Evolutionary conservation across 2,888 invertebrate genomes (phyloP).

Genomic region (Brachyopa scutellaris): DNA sequence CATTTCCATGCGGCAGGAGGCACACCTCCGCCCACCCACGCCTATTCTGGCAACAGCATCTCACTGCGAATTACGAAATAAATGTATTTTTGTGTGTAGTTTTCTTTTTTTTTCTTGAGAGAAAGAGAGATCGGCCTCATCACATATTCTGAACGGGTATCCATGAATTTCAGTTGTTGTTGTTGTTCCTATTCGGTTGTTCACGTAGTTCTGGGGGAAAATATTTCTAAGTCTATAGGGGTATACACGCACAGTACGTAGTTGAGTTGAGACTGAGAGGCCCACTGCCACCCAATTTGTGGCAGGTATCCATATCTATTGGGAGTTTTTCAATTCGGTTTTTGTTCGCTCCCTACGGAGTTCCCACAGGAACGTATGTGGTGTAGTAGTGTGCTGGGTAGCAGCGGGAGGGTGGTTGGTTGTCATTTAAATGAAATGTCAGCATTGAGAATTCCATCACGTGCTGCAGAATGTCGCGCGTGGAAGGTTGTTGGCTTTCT

Average conservation of each 20-base stretch:
- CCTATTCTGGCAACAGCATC: conserved; percentile 2
- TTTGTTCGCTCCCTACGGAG: not conserved
- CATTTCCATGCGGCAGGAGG: conserved; percentile 3
- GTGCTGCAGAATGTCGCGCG: conserved; percentile 55
- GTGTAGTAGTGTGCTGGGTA: not conserved
- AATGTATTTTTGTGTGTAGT: conserved; percentile 39
- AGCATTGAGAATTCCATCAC: conserved; percentile 67
- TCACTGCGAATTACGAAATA: conserved; percentile 49
- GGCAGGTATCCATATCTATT: conserved; percentile 57
- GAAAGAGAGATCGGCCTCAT: conserved; percentile 48
- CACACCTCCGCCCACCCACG: not conserved
- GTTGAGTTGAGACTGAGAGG: too few relatives aligned
- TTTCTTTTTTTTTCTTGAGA: conserved; percentile 15
- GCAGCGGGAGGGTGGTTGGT: not conserved
- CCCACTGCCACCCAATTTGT: conserved; percentile 40
- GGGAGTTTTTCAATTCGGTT: conserved; percentile 65
- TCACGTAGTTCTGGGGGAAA: conserved; percentile 41
- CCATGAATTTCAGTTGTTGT: conserved; percentile 22
- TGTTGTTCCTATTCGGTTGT: conserved; percentile 24
- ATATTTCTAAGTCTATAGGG: conserved; percentile 56
- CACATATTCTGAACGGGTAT: conserved; percentile 58
- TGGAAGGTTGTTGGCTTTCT: conserved; percentile 60
- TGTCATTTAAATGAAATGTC: conserved; percentile 71
- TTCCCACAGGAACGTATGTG: conserved; percentile 20
- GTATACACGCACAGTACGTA: not conserved